Conservation (phyloP, 2,888 invertebrate genomes). For the Leptinotarsa haldemani region DNA sequence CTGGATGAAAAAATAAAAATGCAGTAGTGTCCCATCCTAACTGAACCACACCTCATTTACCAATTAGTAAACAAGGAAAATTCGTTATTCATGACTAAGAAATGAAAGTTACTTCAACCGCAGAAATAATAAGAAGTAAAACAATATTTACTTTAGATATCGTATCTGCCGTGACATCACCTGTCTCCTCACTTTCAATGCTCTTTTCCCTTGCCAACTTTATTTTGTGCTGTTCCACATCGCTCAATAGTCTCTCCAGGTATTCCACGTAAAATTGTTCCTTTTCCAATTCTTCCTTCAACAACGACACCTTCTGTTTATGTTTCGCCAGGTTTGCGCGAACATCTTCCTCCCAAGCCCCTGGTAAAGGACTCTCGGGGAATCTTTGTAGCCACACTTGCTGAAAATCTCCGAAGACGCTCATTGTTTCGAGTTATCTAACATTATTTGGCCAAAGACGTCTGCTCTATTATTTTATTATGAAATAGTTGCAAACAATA, state of each 20-base stretch:
- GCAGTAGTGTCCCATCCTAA: constrained; percentile 11
- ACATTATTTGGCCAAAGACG: constrained; percentile 39
- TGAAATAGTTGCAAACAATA: constrained; percentile 42
- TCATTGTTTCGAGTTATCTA: constrained; percentile 69
- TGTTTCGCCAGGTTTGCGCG: constrained; percentile 90
- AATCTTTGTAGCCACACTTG: constrained; percentile 92
- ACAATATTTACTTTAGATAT: constrained; percentile 62
- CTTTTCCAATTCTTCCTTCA: constrained; percentile 88
- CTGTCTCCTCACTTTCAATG: constrained; percentile 46
- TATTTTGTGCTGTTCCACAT: constrained; percentile 85
- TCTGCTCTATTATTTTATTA: constrained; percentile 31
- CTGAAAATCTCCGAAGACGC: constrained; percentile 91
- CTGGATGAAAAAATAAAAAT: too few species aligned
- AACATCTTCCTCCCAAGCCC: constrained; percentile 94
- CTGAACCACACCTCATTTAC: constrained; percentile 33
- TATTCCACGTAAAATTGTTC: constrained; percentile 93
- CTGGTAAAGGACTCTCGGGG: constrained; percentile 89
- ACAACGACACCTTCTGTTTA: constrained; percentile 84
- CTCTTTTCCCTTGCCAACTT: constrained; percentile 63
- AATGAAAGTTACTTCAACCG: constrained; percentile 30
- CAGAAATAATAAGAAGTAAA: constrained; percentile 26
- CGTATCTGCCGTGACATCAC: constrained; percentile 57
- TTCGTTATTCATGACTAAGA: constrained; percentile 14
- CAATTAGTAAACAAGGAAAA: constrained; percentile 16
- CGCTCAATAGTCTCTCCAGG: constrained; percentile 84